Conservation (phyloP, 2,888 invertebrate genomes). For the Anodontia alba region DNA sequence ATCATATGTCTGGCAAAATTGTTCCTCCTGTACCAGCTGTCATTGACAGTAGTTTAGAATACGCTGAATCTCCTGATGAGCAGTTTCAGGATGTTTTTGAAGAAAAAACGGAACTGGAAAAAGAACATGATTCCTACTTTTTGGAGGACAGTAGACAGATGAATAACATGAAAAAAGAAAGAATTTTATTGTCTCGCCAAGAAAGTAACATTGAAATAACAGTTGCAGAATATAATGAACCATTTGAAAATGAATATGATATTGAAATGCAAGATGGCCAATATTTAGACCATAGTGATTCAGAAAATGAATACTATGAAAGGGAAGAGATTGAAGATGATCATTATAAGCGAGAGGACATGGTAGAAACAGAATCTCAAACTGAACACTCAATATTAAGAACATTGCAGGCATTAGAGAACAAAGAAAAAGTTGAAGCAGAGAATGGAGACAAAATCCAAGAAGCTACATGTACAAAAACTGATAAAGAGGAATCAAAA, state of each 20-base stretch:
- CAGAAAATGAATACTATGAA: conserved; percentile 29
- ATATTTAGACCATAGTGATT: conserved; percentile 34
- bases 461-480: neutral
- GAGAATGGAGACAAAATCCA: conserved; percentile 27
- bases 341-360: conserved; percentile 30
- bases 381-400: conserved; percentile 1
- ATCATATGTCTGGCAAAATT: neutral
- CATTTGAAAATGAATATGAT: conserved; percentile 20
- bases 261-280: conserved; percentile 19
- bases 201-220: conserved; percentile 64
- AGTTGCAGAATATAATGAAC: conserved; percentile 55
- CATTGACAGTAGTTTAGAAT: neutral
- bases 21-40: neutral
- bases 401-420: conserved; percentile 16
- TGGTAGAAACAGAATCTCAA: conserved; percentile 28
- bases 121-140: conserved; percentile 38
- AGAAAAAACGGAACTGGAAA: conserved; percentile 26
- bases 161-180: conserved; percentile 39
- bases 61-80: conserved; percentile 2
- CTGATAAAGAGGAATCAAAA: neutral
- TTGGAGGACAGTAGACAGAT: conserved; percentile 22
- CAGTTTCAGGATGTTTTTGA: conserved; percentile 23
- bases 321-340: conserved; percentile 36
- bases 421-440: conserved; percentile 30
- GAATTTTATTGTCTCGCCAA: conserved; percentile 53